These are phyloP conservation scores for Tenthredo notha DNA, from an alignment of 2,888 invertebrate genomes.

Conservation along the genomic window DNA sequence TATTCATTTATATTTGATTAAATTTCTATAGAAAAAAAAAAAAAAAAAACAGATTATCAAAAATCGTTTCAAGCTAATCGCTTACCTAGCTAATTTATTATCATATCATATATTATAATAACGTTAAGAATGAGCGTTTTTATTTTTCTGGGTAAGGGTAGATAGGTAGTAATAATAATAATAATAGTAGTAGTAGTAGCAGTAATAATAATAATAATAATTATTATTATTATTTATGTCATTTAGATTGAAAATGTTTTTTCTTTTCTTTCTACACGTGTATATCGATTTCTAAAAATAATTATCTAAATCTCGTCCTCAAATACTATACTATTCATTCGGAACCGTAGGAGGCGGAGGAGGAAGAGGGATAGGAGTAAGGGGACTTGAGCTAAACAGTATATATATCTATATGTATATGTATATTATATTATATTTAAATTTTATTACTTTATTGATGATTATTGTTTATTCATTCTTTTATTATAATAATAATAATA, in stretches of 20 bases:
- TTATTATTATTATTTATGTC: neutral
- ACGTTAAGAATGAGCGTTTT: neutral
- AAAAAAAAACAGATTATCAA: neutral
- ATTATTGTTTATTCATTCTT: neutral
- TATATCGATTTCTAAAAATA: neutral
- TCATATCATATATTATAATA: neutral
- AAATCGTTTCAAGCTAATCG: neutral
- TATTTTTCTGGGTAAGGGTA: neutral
- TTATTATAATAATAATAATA: too few species aligned
- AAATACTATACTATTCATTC: neutral
- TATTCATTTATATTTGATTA: neutral
- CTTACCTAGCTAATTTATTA: too few species aligned
- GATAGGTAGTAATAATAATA: too few species aligned
- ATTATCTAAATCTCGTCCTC: neutral
- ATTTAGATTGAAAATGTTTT: neutral
- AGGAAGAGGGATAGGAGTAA: too few species aligned
- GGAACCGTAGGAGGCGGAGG: too few species aligned
- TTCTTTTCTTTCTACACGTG: neutral
- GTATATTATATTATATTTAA: neutral
- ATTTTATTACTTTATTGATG: neutral
- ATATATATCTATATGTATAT: neutral
- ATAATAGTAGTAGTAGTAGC: neutral
- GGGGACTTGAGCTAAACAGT: slow-evolving; percentile 3
- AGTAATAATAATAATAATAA: neutral
- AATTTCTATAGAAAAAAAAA: neutral